Base-by-base conservation (phyloP, 1,140 invertebrate species). In the Harpegnathos saltator region DNA sequence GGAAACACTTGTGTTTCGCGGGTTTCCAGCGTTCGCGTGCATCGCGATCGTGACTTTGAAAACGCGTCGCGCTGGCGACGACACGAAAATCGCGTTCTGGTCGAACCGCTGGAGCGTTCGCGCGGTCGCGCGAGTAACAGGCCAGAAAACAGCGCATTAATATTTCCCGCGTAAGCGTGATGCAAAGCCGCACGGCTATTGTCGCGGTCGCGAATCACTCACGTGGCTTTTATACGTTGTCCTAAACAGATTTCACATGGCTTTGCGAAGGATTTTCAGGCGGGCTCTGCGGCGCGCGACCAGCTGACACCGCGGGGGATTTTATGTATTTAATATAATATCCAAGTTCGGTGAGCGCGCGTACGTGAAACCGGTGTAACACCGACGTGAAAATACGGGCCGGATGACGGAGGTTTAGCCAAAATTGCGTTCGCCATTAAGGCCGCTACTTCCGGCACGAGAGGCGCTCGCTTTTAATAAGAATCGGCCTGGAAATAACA, bases 191-290 rank as follows among this genome's bases (percentile, higher is more conserved):
- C n/a, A 52, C 58, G 59, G 48, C 4, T 38, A 86, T 85, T 83
- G 71, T 24, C 26, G 29, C 9, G 14, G 44, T 19, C 52, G 33
- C 52, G 24, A 83, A 48, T 77, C 62, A 33, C 52, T 83, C 72
- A 38, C 58, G 58, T 52, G 48, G 85, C 72, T 75, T 87, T 87
- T 44, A 9, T 38, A 82, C 86, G 75, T 59, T 71, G 52, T 17
- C 71, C 66, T 82, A 88, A 88, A 87, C 68, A 87, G 82, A 81
- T 80, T 87, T 88, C 63, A 87, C 26, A 65, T 26, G 38, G 62
- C 52, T 24, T 74, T 58, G 29, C 38, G 56, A 33, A 59, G 52
- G 22, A 77, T 66, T 52, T 65, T 1, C 29, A 56, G 24, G 26
- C 15, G 17, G 12, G 12, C 29, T 56, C 48, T 58, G 38, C 29